Evolutionary conservation across 2,113 vertebrate species (phyloP).

Genomic region (Limnothrissa miodon): DNA sequence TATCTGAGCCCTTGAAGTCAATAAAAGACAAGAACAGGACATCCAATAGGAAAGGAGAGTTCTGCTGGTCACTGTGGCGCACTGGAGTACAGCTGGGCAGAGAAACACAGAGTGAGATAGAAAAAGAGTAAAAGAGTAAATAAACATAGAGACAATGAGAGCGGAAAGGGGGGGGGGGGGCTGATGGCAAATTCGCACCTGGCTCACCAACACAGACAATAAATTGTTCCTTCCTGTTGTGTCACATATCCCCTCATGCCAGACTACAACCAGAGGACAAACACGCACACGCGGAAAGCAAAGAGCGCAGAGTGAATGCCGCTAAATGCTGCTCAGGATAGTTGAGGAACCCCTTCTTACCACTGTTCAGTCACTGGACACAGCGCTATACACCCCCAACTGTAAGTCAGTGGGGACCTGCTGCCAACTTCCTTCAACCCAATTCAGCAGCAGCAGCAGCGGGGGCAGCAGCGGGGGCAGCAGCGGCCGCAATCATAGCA

Average conservation of each 20-base stretch:
- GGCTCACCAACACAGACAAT: slow-evolving; percentile 39
- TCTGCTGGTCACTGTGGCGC: background rate
- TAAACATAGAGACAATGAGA: background rate
- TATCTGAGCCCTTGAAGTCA: background rate
- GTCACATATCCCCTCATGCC: slow-evolving; percentile 30
- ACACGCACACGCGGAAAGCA: background rate
- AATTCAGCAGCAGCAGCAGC: background rate
- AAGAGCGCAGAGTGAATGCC: background rate
- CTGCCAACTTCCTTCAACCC: slow-evolving; percentile 17
- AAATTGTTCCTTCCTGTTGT: slow-evolving; percentile 52
- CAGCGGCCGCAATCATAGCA: too few relatives aligned
- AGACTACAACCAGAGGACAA: slow-evolving; percentile 21
- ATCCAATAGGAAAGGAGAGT: background rate
- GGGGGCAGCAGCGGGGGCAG: too few relatives aligned
- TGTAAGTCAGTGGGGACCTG: slow-evolving; percentile 22
- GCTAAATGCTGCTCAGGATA: background rate
- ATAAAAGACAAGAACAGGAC: background rate
- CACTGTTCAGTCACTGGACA: background rate
- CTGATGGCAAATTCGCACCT: slow-evolving; percentile 43
- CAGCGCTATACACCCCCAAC: slow-evolving; percentile 16
- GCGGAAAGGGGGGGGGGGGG: background rate
- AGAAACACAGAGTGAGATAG: background rate
- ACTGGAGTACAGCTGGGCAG: background rate
- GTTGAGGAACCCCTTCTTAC: slow-evolving; percentile 13
- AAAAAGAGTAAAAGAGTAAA: background rate